Percentiles rank a stretch among this genome's conserved stretches.
phyloP scores from a whole-genome alignment of 2,797 vertebrate species.

The Pseudotriccus pelzelni region DNA sequence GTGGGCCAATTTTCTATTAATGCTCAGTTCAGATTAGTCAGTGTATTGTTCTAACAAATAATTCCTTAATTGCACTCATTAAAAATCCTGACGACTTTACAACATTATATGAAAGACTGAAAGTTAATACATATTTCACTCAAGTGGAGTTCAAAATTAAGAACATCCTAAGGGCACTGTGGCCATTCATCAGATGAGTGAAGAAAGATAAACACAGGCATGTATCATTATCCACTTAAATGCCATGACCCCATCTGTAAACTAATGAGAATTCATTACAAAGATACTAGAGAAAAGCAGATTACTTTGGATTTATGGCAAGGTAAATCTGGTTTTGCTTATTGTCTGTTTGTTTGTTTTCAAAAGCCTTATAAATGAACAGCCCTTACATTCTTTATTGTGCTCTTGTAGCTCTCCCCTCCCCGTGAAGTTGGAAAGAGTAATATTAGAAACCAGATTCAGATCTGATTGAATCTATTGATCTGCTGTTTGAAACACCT shows the following conservation, averaged over 20 bases:
- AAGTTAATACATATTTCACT: constrained; percentile 5
- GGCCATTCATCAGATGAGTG: neutral
- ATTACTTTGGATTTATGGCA: constrained; percentile 58
- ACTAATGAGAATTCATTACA: constrained; percentile 68
- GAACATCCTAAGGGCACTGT: neutral
- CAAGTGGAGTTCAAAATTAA: neutral
- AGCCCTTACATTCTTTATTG: neutral
- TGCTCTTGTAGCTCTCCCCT: neutral
- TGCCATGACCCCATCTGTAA: constrained; percentile 8
- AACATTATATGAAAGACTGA: neutral
- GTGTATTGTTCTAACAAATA: neutral
- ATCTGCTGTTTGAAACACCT: neutral
- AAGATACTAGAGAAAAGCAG: constrained; percentile 57
- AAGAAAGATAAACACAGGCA: constrained; percentile 12
- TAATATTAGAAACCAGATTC: neutral
- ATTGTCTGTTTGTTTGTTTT: constrained; percentile 27
- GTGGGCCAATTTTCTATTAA: neutral
- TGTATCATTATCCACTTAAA: constrained; percentile 6
- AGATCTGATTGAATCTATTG: accelerated
- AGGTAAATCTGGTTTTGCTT: constrained; percentile 53
- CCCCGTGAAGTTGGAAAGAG: neutral
- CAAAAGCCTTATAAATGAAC: constrained; percentile 52
- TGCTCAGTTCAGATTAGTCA: neutral
- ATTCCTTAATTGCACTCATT: neutral
- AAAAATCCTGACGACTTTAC: neutral